Evolutionary conservation across 2,888 invertebrate species (phyloP), one percentile per base, ranked within the genome.

Genomic region (Baccha elongata): DNA sequence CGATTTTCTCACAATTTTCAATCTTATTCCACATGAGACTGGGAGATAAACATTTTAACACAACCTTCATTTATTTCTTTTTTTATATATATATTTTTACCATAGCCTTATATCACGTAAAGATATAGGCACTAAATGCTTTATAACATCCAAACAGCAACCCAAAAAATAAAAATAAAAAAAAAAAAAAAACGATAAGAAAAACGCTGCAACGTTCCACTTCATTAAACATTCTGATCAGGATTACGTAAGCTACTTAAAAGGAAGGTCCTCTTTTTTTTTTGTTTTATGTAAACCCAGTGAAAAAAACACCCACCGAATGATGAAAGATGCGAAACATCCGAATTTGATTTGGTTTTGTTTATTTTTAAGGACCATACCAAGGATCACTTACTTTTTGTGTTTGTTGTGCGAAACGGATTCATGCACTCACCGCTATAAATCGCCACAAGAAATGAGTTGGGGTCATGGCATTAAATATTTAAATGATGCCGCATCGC

Each of bases 171-270:
- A 10, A 32, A 11, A 13, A 40, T 44, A n/a, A 13, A 26, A 11
- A 35, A 75, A 48, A 42, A 67, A 37, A 40, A 37, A 48, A 50
- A 52, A 32, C 50, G 52, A 60, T 48, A 29, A 42, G 42, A 37
- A 62, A n/a, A 29, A 29, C 46, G 29, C 60, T 26, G 10, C 29
- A 44, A 29, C 44, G 21, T 19, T 60, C 29, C 81, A 72, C 81
- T 76, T 81, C 76, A 81, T 81, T 76, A 81, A 48, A 44, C 71
- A 81, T 81, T 81, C 81, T 26, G 81, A 81, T 53, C 71, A 62
- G 71, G 50, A 37, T 52, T 42, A 62, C 21, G 17, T 19, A 50
- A 64, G 64, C 17, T 52, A 58, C 52, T 19, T 29, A n/a, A 11
- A 19, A 60, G 19, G 32, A 2, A 40, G 5, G 23, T 11, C 8